Conservation (phyloP, 2,797 vertebrate species). For the Cryptoblepharus egeriae region DNA sequence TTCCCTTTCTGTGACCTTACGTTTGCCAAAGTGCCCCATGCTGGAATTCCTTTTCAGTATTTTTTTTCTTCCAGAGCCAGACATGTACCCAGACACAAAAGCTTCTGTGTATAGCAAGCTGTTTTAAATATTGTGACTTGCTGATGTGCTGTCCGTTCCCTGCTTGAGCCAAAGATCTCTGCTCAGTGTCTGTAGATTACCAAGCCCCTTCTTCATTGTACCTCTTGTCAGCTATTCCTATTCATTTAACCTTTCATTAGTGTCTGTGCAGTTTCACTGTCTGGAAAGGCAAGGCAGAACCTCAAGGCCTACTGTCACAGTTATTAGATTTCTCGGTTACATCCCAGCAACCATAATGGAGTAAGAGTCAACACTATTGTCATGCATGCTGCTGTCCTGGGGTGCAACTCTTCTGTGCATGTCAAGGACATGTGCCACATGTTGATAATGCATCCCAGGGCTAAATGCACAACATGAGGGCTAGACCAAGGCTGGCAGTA, state of each 20-base stretch:
- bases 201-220: constrained; percentile 91
- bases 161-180: constrained; percentile 85
- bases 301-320: constrained; percentile 96
- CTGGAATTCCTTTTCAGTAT: constrained; percentile 90
- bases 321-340: constrained; percentile 98
- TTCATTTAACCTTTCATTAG: constrained; percentile 99
- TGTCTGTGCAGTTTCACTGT: constrained; percentile 91
- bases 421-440: constrained; percentile 96
- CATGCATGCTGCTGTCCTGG: constrained; percentile 78
- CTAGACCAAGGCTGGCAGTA: constrained; percentile 78
- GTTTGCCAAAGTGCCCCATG: constrained; percentile 89
- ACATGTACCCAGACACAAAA: constrained; percentile 83
- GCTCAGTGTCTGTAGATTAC: constrained; percentile 85
- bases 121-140: constrained; percentile 92
- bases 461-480: constrained; percentile 78
- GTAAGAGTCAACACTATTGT: constrained; percentile 82
- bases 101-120: constrained; percentile 86
- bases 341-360: constrained; percentile 93
- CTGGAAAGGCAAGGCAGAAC: constrained; percentile 86
- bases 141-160: constrained; percentile 88
- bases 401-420: constrained; percentile 85
- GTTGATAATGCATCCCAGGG: constrained; percentile 86
- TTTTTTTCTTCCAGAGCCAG: constrained; percentile 82
- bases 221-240: constrained; percentile 96
- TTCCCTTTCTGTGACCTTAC: constrained; percentile 87